These are phyloP conservation scores for Fragum sueziense DNA, from an alignment of 2,888 invertebrate species.

Conservation along the genomic window DNA sequence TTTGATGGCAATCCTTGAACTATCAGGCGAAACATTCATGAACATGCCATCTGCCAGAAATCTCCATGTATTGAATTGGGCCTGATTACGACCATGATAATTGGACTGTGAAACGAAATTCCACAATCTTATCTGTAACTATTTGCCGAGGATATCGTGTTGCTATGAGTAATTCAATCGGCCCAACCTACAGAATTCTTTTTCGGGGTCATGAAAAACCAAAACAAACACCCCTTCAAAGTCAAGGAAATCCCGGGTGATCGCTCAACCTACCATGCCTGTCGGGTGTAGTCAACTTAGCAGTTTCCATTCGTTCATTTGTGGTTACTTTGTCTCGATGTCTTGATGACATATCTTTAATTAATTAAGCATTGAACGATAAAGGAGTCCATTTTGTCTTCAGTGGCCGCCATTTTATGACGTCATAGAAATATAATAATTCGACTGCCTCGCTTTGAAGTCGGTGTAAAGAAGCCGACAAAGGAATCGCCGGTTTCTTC, in stretches of 20 bases:
- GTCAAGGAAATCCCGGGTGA: not conserved
- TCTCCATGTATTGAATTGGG: too few relatives aligned
- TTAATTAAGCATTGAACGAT: conserved; percentile 28
- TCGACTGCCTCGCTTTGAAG: conserved; percentile 56
- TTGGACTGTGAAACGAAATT: too few relatives aligned
- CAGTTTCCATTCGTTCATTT: conserved; percentile 40
- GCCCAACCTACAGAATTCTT: not conserved
- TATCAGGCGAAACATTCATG: too few relatives aligned
- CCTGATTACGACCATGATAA: too few relatives aligned
- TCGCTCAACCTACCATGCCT: conserved; percentile 46
- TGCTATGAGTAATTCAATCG: conserved; percentile 15
- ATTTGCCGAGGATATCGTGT: too few relatives aligned
- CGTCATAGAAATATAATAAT: conserved; percentile 67
- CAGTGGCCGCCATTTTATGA: conserved; percentile 75
- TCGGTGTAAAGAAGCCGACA: conserved; percentile 16
- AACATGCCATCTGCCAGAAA: too few relatives aligned
- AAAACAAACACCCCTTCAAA: conserved; percentile 29
- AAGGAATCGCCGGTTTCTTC: conserved; percentile 14
- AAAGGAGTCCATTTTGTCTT: conserved; percentile 64
- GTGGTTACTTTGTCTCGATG: conserved; percentile 14
- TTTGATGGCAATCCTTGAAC: too few relatives aligned
- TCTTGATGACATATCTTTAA: conserved; percentile 40
- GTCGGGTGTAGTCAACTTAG: conserved; percentile 34
- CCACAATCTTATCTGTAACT: too few relatives aligned
- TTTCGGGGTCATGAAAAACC: conserved; percentile 18